Evolutionary conservation across 2,113 vertebrate species (phyloP).

Genomic region (Stegastes partitus): DNA sequence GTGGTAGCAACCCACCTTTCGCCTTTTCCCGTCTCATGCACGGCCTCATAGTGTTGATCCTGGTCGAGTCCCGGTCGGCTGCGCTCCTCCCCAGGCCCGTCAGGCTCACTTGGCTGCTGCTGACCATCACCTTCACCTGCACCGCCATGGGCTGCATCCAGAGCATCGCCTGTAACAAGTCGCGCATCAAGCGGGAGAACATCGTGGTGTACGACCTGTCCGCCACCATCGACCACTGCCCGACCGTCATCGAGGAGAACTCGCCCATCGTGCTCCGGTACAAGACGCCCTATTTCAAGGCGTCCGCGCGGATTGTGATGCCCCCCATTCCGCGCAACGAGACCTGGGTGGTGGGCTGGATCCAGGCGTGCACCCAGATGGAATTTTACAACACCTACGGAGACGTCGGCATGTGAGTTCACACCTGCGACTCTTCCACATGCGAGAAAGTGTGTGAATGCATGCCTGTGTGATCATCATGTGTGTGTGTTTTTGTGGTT

Average conservation of each 20-base stretch:
- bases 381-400: constrained; percentile 99
- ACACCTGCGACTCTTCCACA: constrained; percentile 17
- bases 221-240: constrained; percentile 94
- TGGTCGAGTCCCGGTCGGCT: constrained; percentile 62
- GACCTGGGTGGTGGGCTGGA: constrained; percentile 98
- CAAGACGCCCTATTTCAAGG: constrained; percentile 98
- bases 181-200: constrained; percentile 94
- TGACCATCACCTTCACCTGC: constrained; percentile 69
- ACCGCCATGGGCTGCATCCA: constrained; percentile 94
- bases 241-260: constrained; percentile 95
- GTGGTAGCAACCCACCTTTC: constrained; percentile 66
- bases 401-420: constrained; percentile 93
- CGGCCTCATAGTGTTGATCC: constrained; percentile 52
- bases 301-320: constrained; percentile 93
- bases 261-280: constrained; percentile 97
- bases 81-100: constrained; percentile 52
- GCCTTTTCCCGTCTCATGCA: constrained; percentile 70
- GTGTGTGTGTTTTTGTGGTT: background rate
- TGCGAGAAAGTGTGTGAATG: no score
- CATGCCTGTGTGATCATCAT: background rate
- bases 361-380: constrained; percentile 99
- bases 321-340: constrained; percentile 94
- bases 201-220: constrained; percentile 96
- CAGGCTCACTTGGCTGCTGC: constrained; percentile 65
- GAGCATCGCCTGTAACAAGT: constrained; percentile 97